Evolutionary conservation across 2,797 vertebrate species (phyloP).

Genomic region (Lophius americanus): DNA sequence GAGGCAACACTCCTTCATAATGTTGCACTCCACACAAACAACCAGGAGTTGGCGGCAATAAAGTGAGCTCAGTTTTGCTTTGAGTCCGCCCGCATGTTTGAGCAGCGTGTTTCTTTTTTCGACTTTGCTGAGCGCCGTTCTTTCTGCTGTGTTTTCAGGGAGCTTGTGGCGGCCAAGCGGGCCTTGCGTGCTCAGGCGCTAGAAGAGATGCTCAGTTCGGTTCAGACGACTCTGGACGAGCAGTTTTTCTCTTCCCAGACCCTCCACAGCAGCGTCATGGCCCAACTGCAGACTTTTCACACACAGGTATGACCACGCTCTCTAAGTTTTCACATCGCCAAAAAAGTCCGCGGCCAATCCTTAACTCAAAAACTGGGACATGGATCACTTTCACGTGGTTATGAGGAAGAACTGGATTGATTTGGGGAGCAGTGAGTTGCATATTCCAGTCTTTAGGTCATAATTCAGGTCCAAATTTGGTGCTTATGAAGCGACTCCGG

Average conservation of each 20-base stretch:
- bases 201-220: conserved; percentile 50
- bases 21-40: conserved; percentile 20
- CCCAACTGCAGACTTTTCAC: conserved; percentile 47
- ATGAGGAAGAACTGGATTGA: too few relatives aligned
- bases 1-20: conserved; percentile 17
- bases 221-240: conserved; percentile 58
- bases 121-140: too few relatives aligned
- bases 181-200: conserved; percentile 20
- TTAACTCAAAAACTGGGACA: too few relatives aligned
- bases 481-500: too few relatives aligned
- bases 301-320: not conserved
- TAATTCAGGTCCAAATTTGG: too few relatives aligned
- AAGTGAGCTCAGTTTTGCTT: conserved; percentile 24
- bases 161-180: conserved; percentile 18
- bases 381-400: too few relatives aligned
- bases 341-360: too few relatives aligned
- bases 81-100: not conserved
- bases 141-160: conserved; percentile 10
- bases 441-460: too few relatives aligned
- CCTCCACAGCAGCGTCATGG: conserved; percentile 48
- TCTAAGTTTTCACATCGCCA: too few relatives aligned
- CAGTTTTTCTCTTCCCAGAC: conserved; percentile 47
- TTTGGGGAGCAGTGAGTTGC: too few relatives aligned
- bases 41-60: conserved; percentile 23
- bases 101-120: not conserved